Base-by-base conservation (phyloP, 2,113 vertebrate species). In the Zingel zingel region DNA sequence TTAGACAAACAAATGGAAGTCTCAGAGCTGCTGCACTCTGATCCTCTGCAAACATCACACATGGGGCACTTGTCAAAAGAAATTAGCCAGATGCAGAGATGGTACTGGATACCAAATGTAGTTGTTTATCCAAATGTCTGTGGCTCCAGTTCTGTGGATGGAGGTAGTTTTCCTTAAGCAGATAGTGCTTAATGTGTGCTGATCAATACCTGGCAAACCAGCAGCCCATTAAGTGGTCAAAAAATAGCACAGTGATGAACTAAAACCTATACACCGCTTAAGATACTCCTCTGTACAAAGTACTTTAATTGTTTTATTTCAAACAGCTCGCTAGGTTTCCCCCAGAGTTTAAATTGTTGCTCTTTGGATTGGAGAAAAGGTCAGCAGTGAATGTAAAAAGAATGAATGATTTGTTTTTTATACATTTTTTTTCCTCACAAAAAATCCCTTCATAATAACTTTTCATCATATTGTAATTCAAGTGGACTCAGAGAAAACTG, bases 191-290 rank as follows among this genome's bases (percentile, higher is more conserved):
- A 84, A 87, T 89, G 65, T 88, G 84, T 53, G 48, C 56, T 10
- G 51, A 89, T 89, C 84, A 62, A 94, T 91, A 87, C 61, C 62
- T 88, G 81, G 68, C 77, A 81, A 89, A 90, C 78, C 74, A 71
- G 39, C 57, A 54, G 47, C 74, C 21, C 70, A 61, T 63, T 67
- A 54, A 59, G 50, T 74, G 48, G 27, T 77, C 69, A 30, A 58
- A 77, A 36, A 86, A 79, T 57, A 66, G 65, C 54, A 68, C n/a
- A 25, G 74, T 36, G 69, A 61, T 76, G 6, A 85, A 73, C 61
- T 67, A 58, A 79, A 77, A 74, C 43, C 43, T 57, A 23, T 25
- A 57, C 30, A 4, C 21, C 65, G 15, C 19, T 56, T 69, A 75
- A 86, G 39, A 73, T 15, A 61, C 57, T 48, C n/a, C 73, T 77